Conservation (phyloP, 2,888 invertebrate genomes). For the Nephrotoma appendiculata region DNA sequence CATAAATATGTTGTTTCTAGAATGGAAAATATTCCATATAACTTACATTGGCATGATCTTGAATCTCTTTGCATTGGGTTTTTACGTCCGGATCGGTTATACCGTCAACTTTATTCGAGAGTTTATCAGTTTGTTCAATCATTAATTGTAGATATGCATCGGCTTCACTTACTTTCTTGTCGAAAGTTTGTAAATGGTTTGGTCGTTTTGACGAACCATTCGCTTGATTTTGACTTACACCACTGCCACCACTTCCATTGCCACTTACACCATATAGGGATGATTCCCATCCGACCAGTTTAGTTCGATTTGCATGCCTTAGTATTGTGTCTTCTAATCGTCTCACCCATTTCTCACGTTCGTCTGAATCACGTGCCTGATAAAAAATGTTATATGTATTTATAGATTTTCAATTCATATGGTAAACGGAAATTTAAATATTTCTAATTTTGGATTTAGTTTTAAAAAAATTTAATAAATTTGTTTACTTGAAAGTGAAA, state of each 20-base stretch:
- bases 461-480: neutral
- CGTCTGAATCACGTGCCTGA: constrained; percentile 87
- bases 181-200: constrained; percentile 51
- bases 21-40: neutral
- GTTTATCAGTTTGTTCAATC: constrained; percentile 80
- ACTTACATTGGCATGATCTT: constrained; percentile 66
- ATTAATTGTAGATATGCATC: constrained; percentile 92
- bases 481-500: constrained; percentile 82
- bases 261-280: constrained; percentile 31
- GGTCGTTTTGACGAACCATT: constrained; percentile 23
- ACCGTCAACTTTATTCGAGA: constrained; percentile 48
- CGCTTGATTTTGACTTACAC: constrained; percentile 1
- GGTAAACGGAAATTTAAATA: neutral
- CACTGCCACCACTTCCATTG: constrained; percentile 31
- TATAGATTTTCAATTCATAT: neutral
- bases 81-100: constrained; percentile 47
- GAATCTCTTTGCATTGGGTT: constrained; percentile 50
- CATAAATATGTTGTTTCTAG: neutral
- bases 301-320: constrained; percentile 53
- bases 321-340: constrained; percentile 89
- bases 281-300: constrained; percentile 27
- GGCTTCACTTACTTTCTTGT: constrained; percentile 83
- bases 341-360: constrained; percentile 92
- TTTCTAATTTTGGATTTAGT: neutral
- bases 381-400: constrained; percentile 37